phyloP scores from a whole-genome alignment of 2,113 vertebrate genomes.

The Hemiprocne comata region DNA sequence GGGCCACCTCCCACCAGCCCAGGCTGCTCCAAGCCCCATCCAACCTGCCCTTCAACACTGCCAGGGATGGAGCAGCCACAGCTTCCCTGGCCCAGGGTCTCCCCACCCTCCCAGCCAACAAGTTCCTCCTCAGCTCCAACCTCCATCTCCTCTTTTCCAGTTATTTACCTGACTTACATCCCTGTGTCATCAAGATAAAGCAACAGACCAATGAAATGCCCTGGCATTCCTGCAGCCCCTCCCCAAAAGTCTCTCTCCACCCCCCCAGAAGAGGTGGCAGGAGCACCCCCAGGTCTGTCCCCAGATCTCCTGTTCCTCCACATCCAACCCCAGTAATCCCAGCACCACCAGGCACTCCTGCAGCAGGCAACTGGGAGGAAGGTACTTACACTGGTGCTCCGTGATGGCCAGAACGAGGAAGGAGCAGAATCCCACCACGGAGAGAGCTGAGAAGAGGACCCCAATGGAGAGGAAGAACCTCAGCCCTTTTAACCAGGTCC shows the following conservation, averaged over 20 bases:
- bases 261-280: neutral
- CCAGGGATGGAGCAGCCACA: no score
- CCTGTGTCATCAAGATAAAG: accelerated
- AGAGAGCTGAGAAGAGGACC: slow-evolving; percentile 81
- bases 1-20: no score
- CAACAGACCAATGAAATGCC: accelerated
- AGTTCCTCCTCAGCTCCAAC: no score
- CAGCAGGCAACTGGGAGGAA: neutral
- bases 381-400: slow-evolving; percentile 85
- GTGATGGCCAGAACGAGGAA: slow-evolving; percentile 87
- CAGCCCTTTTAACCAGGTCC: slow-evolving; percentile 94
- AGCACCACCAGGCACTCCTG: accelerated
- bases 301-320: neutral
- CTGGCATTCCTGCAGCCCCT: neutral
- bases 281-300: neutral
- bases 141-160: no score
- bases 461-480: slow-evolving; percentile 89
- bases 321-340: neutral
- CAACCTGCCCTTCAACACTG: no score
- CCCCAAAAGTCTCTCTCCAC: neutral
- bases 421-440: slow-evolving; percentile 81
- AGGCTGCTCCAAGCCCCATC: no score
- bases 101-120: no score
- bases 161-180: no score
- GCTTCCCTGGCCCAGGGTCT: no score